Percentiles rank a stretch among this genome's conserved stretches.
These are phyloP conservation scores for Glossophaga mutica DNA, from an alignment of 2,797 vertebrate genomes.

Conservation along the genomic window DNA sequence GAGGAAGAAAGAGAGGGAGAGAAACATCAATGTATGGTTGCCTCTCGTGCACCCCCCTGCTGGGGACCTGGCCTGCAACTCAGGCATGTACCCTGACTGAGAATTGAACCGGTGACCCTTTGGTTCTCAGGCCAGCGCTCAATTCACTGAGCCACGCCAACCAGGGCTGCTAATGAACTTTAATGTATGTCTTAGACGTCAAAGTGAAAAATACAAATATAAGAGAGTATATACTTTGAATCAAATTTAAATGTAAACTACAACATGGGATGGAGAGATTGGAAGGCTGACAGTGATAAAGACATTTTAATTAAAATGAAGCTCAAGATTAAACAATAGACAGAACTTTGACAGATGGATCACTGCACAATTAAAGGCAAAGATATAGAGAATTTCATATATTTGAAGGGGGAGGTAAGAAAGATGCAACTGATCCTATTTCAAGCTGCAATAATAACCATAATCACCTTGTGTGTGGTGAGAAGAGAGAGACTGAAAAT, in stretches of 20 bases:
- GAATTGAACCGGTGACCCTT: no score
- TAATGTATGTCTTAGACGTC: not conserved
- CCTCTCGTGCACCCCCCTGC: no score
- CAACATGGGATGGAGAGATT: not conserved
- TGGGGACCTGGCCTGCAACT: no score
- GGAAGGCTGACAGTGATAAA: not conserved
- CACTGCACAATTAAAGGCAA: not conserved
- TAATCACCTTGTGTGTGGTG: not conserved
- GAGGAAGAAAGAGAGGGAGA: no score
- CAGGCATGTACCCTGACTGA: no score
- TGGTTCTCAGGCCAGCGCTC: no score
- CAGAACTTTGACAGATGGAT: not conserved
- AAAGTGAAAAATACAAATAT: not conserved
- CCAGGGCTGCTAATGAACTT: not conserved
- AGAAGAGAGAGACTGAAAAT: not conserved
- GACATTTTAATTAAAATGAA: slow-evolving; percentile 16
- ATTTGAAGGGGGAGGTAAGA: not conserved
- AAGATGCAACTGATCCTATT: not conserved
- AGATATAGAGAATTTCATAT: not conserved
- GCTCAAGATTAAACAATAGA: not conserved
- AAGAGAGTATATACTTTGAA: not conserved
- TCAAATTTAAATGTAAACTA: not conserved
- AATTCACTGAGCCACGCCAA: no score
- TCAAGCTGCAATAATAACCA: slow-evolving; percentile 21
- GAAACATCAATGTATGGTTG: no score